Evolutionary conservation across 2,113 vertebrate genomes (phyloP), one percentile per base, ranked within the genome.

Genomic region (Percina caprodes): DNA sequence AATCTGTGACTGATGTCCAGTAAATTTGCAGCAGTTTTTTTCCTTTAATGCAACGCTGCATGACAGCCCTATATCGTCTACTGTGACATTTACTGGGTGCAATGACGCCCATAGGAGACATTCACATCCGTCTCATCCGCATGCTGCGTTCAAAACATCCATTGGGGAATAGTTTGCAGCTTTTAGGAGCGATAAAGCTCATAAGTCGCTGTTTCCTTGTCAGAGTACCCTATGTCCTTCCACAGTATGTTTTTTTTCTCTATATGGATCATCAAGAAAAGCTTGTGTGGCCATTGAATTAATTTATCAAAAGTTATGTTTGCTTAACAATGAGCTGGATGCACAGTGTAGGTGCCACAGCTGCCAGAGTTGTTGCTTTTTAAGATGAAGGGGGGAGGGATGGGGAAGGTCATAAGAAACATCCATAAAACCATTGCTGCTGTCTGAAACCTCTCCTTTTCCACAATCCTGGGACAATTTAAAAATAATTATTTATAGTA

Each of bases 31-130:
- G 83, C 72, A 13, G 70, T 82, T 91, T 68, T 51, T 91, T 86
- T 91, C 77, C 88, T 92, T 93, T 92, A 91, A 90, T 88, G 90
- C 88, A 77, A 83, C 85, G 77, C 87, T 87, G 85, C 90, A 79
- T 78, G 86, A 69, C 69, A 78, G 88, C 89, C 78, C 87, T 95
- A 93, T 92, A 93, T 94, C 78, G 76, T 83, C 80, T 78, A 78
- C 88, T 84, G 83, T 94, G 94, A 95, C 94, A 93, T 96, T 95
- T 94, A 94, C 90, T 91, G 89, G 91, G 88, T 76, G 80, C 81
- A 90, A 94, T 88, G 89, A 92, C 92, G 93, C 94, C 94, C 94
- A 49, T 61, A 94, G 92, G 95, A 94, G 78, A 90, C 92, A 91
- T 95, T 93, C 89, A 88, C 90, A 92, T 93, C 84, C 26, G 82